These are phyloP conservation scores for Microcebus ravelobensis DNA, from an alignment of 2,113 vertebrate species.

Conservation along the genomic window DNA sequence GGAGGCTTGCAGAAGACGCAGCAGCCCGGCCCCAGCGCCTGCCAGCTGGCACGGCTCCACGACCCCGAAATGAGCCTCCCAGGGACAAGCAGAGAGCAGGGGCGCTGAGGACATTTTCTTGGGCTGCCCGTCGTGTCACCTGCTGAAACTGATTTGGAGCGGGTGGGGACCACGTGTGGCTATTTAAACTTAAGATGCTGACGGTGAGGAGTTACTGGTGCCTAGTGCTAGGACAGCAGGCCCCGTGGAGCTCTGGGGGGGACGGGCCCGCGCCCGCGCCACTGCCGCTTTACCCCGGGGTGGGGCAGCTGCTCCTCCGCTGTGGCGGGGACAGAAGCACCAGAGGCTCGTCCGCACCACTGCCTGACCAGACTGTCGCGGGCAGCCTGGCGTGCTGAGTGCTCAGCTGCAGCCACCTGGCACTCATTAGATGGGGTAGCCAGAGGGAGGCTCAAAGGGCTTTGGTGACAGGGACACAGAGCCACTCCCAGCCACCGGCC, in stretches of 20 bases:
- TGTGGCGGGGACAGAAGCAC: no score
- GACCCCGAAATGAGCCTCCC: accelerated
- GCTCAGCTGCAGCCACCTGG: not conserved
- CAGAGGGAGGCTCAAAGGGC: no score
- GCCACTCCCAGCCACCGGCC: not conserved
- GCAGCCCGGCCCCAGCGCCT: no score
- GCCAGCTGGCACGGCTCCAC: accelerated
- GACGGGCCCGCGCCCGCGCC: no score
- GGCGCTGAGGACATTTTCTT: accelerated
- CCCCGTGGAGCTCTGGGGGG: no score
- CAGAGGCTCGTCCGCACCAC: no score
- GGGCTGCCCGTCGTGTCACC: accelerated
- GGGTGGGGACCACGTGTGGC: accelerated
- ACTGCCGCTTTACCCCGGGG: no score
- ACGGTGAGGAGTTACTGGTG: no score
- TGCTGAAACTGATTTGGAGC: not conserved
- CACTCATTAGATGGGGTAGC: not conserved
- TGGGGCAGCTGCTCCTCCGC: no score
- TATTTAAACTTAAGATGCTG: no score
- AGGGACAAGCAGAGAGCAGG: not conserved
- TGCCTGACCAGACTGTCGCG: no score
- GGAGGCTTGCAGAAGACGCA: not conserved
- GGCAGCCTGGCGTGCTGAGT: not conserved
- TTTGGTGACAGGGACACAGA: not conserved
- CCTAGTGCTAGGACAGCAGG: no score